phyloP scores from a whole-genome alignment of 2,888 invertebrate genomes.

The Glaucopsyche alexis region DNA sequence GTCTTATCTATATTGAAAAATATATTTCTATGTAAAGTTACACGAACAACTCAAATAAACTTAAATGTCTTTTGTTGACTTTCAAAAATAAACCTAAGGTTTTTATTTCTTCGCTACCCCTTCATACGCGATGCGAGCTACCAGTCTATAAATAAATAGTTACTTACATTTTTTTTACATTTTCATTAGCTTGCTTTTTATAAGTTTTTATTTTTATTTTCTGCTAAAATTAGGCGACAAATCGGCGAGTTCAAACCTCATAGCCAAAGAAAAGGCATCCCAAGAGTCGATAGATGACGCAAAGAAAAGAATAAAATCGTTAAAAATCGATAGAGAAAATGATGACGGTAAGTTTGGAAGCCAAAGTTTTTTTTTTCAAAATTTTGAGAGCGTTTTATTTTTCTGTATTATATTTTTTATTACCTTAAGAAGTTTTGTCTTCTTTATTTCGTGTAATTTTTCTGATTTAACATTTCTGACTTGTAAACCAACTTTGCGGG shows the following conservation, averaged over 20 bases:
- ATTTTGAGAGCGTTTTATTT: neutral
- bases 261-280: constrained; percentile 58
- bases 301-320: constrained; percentile 70
- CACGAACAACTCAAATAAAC: too few relatives aligned
- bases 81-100: too few relatives aligned
- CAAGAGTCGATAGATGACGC: constrained; percentile 70
- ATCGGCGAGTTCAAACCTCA: constrained; percentile 56
- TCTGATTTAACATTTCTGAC: neutral
- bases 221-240: constrained; percentile 51
- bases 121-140: neutral
- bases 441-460: constrained; percentile 32
- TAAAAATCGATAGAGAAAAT: constrained; percentile 73
- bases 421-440: constrained; percentile 38
- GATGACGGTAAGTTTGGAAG: constrained; percentile 75
- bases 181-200: constrained; percentile 40
- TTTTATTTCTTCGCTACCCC: too few relatives aligned
- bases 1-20: too few relatives aligned
- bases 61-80: too few relatives aligned
- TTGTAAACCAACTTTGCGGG: constrained; percentile 69
- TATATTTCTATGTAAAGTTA: too few relatives aligned
- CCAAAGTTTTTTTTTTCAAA: constrained; percentile 23
- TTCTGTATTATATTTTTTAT: constrained; percentile 8
- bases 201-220: constrained; percentile 43
- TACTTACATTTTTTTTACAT: constrained; percentile 40
- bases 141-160: neutral